Evolutionary conservation across 2,113 vertebrate species (phyloP).

Genomic region (Narcine bancroftii): DNA sequence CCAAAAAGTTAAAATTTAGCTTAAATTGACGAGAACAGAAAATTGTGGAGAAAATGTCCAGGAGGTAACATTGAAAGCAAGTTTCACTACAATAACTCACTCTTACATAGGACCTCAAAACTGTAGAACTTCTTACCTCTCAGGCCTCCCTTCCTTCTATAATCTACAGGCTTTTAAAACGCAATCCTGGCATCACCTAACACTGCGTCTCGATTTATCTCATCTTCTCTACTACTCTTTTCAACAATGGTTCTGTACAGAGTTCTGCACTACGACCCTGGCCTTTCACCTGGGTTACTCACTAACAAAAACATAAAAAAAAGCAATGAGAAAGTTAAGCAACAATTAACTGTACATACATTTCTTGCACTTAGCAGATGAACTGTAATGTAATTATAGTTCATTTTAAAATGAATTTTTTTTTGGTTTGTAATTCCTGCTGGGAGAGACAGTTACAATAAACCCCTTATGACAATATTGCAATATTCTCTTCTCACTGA

Average conservation of each 20-base stretch:
- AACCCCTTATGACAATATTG: too few relatives aligned
- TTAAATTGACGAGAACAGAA: too few relatives aligned
- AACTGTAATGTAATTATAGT: background rate
- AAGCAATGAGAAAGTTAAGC: background rate
- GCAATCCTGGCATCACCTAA: conserved; percentile 33
- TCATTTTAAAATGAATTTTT: background rate
- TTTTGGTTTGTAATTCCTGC: background rate
- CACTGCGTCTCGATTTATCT: conserved; percentile 13
- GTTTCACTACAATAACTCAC: background rate
- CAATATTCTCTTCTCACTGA: too few relatives aligned
- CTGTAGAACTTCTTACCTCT: conserved; percentile 17
- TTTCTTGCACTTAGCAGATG: background rate
- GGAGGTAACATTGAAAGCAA: background rate
- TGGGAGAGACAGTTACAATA: background rate
- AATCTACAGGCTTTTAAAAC: conserved; percentile 28
- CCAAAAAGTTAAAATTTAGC: background rate
- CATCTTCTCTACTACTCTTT: conserved; percentile 22
- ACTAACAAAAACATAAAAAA: conserved; percentile 19
- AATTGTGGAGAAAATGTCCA: too few relatives aligned
- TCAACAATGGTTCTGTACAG: conserved; percentile 2
- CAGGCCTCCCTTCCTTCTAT: conserved; percentile 20
- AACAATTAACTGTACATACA: background rate
- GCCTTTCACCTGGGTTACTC: conserved; percentile 24
- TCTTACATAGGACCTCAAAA: background rate
- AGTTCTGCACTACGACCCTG: conserved; percentile 15